phyloP scores from a whole-genome alignment of 2,113 vertebrate genomes.

The Heterochromis multidens region DNA sequence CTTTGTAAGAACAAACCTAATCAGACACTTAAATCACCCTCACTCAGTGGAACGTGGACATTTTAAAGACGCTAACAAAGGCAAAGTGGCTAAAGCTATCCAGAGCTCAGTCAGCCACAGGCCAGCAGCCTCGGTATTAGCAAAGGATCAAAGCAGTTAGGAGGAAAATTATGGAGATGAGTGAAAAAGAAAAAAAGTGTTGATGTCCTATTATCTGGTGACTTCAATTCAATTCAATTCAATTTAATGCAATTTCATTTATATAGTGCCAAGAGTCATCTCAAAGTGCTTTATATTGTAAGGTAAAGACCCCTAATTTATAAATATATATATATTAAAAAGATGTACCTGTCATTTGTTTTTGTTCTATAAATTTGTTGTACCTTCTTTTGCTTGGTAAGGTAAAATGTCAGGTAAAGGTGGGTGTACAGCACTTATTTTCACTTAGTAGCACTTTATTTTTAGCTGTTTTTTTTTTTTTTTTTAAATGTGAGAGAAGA shows the following conservation, averaged over 20 bases:
- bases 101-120: background rate
- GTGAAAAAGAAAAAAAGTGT: background rate
- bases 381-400: background rate
- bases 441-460: background rate
- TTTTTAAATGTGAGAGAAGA: background rate
- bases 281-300: too few relatives aligned
- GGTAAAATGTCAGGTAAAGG: background rate
- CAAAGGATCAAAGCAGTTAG: background rate
- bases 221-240: too few relatives aligned
- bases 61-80: background rate
- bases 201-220: background rate
- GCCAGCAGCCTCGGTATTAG: background rate
- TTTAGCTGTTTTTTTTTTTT: background rate
- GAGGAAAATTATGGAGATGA: background rate
- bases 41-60: background rate
- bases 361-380: background rate
- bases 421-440: fast-evolving
- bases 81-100: background rate
- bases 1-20: background rate
- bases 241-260: too few relatives aligned
- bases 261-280: too few relatives aligned
- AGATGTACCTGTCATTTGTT: background rate
- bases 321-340: background rate
- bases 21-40: background rate
- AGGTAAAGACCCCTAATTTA: too few relatives aligned